Base-by-base conservation (phyloP, 1,140 invertebrate species). In the Nylanderia fulva region DNA sequence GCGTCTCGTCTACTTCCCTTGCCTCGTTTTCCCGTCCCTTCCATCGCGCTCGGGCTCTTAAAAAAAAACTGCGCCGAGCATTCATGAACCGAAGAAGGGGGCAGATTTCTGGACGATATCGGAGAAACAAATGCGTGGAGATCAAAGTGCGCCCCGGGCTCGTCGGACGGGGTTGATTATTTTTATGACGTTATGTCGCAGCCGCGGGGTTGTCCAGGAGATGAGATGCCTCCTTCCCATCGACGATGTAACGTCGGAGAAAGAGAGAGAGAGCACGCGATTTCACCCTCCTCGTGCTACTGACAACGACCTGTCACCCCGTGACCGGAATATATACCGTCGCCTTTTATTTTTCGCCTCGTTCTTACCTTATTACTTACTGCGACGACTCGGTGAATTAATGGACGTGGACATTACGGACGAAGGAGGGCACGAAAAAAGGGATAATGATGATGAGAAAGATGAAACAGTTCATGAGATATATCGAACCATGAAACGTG, bases 141-240 rank as follows among this genome's bases (percentile, higher is more conserved):
- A 94, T 94, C 93, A 94, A 94, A 94, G 93, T 91, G 64, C 86
- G 85, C 85, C 88, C 54, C 69, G 86, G 86, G 90, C 92, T 94
- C 93, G 93, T 93, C 92, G 92, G 92, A 91, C 85, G 89, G 45
- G 85, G 90, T 91, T 94, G 93, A 94, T 94, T 94, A 94, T 94
- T 94, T 94, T 94, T 94, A 94, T 93, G 93, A 93, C 90, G 91
- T 93, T 94, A 94, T 91, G 93, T 79, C 66, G 60, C 77, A 27
- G 36, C 24, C 66, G 83, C 33, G 58, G 87, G 83, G 90, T 85
- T 89, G 92, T 90, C 89, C 91, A 90, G 85, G 89, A 93, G 92
- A 94, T 93, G 92, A 92, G 91, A 93, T 90, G 88, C 92, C 91
- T 85, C 89, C 77, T 88, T 79, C 88, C 90, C 88, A 89, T 90